Percentiles rank a stretch among this genome's conserved stretches.
Conservation (phyloP, 2,888 invertebrate genomes). For the Rhabditoides inermis region DNA sequence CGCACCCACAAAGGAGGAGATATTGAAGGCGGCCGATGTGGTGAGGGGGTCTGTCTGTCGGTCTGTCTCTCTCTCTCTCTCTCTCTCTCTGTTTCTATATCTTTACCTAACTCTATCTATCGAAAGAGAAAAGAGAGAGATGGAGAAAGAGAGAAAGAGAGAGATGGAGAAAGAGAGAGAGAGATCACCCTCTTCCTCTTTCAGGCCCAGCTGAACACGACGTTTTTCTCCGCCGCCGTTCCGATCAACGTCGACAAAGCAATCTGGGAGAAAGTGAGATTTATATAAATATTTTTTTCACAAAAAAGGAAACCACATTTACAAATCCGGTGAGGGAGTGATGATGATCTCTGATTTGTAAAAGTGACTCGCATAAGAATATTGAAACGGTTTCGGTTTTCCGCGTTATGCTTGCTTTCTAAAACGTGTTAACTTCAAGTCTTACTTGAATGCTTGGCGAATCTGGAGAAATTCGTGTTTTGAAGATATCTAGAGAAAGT, state of each 20-base stretch:
- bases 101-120: too few relatives aligned
- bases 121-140: too few relatives aligned
- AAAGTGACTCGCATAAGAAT: too few relatives aligned
- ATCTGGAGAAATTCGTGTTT: background rate
- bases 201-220: slow-evolving; percentile 27
- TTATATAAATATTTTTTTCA: background rate
- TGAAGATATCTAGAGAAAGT: background rate
- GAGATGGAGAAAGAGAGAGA: background rate
- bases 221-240: slow-evolving; percentile 34
- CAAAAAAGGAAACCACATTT: background rate
- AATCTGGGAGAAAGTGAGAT: slow-evolving; percentile 31
- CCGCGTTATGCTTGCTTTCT: too few relatives aligned
- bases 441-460: too few relatives aligned
- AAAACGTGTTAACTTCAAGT: too few relatives aligned
- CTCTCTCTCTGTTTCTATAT: too few relatives aligned
- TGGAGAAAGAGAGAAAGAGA: too few relatives aligned
- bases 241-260: slow-evolving; percentile 28
- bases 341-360: too few relatives aligned
- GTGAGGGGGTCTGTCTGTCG: slow-evolving; percentile 7
- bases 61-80: background rate
- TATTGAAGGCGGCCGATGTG: slow-evolving; percentile 23
- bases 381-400: too few relatives aligned
- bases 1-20: slow-evolving; percentile 27
- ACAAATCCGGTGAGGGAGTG: background rate
- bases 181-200: slow-evolving; percentile 1